phyloP scores from a whole-genome alignment of 2,797 vertebrate genomes.

The Vultur gryphus region DNA sequence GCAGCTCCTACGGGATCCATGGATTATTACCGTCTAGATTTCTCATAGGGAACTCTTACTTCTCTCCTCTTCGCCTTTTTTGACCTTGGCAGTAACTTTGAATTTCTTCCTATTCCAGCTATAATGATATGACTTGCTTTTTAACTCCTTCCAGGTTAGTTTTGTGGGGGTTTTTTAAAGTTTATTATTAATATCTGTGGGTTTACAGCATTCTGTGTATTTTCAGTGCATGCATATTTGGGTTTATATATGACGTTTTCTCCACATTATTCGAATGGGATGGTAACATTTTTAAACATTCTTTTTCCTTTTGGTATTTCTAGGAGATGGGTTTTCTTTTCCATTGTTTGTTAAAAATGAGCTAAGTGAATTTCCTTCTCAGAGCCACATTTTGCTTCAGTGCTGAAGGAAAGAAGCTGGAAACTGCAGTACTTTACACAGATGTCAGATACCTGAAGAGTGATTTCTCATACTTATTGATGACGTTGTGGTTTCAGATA shows the following conservation, averaged over 20 bases:
- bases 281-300: not conserved
- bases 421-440: constrained; percentile 76
- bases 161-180: not conserved
- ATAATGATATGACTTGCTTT: not conserved
- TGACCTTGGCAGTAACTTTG: not conserved
- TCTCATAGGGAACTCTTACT: not conserved
- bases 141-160: not conserved
- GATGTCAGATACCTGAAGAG: constrained; percentile 77
- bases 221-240: not conserved
- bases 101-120: not conserved
- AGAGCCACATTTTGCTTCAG: constrained; percentile 82
- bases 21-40: not conserved
- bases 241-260: not conserved
- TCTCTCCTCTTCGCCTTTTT: not conserved
- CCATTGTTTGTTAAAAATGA: constrained; percentile 10
- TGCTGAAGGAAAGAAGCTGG: constrained; percentile 80
- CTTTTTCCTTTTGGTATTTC: not conserved
- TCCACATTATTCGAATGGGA: not conserved
- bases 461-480: constrained; percentile 79
- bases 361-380: not conserved
- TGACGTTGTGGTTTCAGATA: constrained; percentile 69
- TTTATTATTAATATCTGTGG: not conserved
- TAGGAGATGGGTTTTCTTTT: not conserved
- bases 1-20: constrained; percentile 13
- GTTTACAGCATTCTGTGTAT: not conserved